Conservation (phyloP, 2,113 vertebrate genomes). For the Chaetops frenatus region DNA sequence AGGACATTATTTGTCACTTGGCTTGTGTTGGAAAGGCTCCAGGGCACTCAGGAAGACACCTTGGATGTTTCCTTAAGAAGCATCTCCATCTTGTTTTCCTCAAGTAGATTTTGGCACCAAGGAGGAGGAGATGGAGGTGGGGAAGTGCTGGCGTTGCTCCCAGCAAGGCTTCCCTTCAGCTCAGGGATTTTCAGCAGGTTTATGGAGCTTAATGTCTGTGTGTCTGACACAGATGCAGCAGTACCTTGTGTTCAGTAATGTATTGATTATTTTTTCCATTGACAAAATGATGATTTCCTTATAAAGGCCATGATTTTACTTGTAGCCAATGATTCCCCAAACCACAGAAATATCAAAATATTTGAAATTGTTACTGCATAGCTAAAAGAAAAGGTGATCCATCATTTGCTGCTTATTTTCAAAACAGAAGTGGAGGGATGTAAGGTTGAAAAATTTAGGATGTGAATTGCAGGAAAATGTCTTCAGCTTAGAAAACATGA, state of each 20-base stretch:
- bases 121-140: too few species aligned
- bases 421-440: neutral
- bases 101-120: too few species aligned
- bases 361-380: neutral
- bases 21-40: too few species aligned
- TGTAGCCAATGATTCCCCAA: neutral
- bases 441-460: neutral
- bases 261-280: neutral
- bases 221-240: neutral
- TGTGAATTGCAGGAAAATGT: neutral
- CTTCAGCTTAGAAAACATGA: neutral
- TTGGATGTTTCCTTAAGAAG: too few species aligned
- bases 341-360: neutral
- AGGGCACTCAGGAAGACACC: too few species aligned
- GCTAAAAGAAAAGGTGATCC: neutral
- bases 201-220: too few species aligned
- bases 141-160: too few species aligned
- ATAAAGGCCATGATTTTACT: neutral
- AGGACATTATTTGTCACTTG: too few species aligned
- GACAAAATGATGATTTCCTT: neutral
- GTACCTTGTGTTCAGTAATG: neutral
- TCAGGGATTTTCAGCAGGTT: too few species aligned
- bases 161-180: too few species aligned
- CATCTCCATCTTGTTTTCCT: too few species aligned
- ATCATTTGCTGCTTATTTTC: neutral